Evolutionary conservation across 2,888 invertebrate genomes (phyloP).

Genomic region (Pantelozetes paolii): DNA sequence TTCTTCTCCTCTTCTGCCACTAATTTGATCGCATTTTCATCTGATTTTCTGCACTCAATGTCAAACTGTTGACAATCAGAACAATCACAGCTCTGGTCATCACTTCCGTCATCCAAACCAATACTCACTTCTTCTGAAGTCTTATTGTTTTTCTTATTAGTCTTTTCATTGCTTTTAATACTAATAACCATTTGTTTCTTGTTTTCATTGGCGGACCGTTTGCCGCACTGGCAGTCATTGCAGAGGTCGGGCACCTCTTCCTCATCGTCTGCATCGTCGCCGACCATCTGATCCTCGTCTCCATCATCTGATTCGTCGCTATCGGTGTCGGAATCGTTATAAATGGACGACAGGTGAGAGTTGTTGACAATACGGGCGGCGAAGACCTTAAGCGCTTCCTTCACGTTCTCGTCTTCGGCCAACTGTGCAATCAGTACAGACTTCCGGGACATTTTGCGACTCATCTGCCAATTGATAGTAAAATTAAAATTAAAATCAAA

Average conservation of each 20-base stretch:
- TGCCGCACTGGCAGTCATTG: neutral
- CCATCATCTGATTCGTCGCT: neutral
- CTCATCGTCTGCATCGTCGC: neutral
- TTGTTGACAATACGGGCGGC: neutral
- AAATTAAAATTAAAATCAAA: too few relatives aligned
- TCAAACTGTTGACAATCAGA: neutral
- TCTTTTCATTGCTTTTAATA: neutral
- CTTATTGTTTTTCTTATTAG: neutral
- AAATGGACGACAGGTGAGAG: neutral
- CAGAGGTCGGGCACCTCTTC: neutral
- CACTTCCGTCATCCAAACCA: neutral
- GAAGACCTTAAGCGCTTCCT: slow-evolving; percentile 20
- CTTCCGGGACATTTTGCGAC: neutral
- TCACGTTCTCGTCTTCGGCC: slow-evolving; percentile 8
- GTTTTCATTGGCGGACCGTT: neutral
- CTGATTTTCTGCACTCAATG: neutral
- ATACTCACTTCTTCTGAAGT: neutral
- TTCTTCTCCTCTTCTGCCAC: slow-evolving; percentile 45
- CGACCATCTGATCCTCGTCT: neutral
- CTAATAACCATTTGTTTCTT: neutral
- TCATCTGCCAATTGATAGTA: neutral
- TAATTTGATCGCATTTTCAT: slow-evolving; percentile 40
- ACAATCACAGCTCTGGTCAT: neutral
- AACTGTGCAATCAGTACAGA: neutral
- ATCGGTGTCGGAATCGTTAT: neutral